A percentile compares a stretch with the other conserved stretches of the same genome.
Conservation (phyloP, 2,113 vertebrate species). For the Pleuronectes platessa region DNA sequence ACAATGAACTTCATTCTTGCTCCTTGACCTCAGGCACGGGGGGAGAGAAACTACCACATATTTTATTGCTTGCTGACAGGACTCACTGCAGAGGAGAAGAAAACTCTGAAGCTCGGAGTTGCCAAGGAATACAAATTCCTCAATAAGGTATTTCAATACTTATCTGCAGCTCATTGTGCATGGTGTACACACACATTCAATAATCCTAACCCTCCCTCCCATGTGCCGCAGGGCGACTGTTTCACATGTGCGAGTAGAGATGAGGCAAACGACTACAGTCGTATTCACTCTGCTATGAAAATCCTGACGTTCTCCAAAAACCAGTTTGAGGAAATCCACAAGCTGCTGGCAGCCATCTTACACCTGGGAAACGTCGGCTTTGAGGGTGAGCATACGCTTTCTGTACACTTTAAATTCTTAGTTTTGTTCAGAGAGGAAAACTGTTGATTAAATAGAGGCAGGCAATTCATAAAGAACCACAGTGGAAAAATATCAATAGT, state of each 20-base stretch:
- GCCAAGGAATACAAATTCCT: conserved; percentile 89
- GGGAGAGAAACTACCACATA: conserved; percentile 96
- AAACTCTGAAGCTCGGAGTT: conserved; percentile 82
- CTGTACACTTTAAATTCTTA: too few species aligned
- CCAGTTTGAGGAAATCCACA: conserved; percentile 89
- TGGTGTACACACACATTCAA: not conserved
- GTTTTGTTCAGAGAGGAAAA: not conserved
- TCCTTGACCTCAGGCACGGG: conserved; percentile 79
- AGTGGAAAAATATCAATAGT: not conserved
- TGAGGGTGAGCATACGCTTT: conserved; percentile 76
- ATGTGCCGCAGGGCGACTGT: conserved; percentile 84
- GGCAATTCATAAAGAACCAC: not conserved
- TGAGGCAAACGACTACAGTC: conserved; percentile 85
- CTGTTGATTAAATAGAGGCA: not conserved
- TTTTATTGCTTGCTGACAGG: conserved; percentile 95
- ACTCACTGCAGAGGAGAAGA: conserved; percentile 87
- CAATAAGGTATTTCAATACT: conserved; percentile 80
- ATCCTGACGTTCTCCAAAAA: conserved; percentile 89
- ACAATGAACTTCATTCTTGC: not conserved
- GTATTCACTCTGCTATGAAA: conserved; percentile 88
- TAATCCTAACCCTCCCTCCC: not conserved
- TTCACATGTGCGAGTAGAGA: conserved; percentile 82
- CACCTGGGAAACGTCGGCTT: conserved; percentile 94
- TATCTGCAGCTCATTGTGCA: not conserved
- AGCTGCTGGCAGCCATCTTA: conserved; percentile 90